These are phyloP conservation scores for Solea senegalensis DNA, from an alignment of 2,113 vertebrate genomes.

Conservation along the genomic window DNA sequence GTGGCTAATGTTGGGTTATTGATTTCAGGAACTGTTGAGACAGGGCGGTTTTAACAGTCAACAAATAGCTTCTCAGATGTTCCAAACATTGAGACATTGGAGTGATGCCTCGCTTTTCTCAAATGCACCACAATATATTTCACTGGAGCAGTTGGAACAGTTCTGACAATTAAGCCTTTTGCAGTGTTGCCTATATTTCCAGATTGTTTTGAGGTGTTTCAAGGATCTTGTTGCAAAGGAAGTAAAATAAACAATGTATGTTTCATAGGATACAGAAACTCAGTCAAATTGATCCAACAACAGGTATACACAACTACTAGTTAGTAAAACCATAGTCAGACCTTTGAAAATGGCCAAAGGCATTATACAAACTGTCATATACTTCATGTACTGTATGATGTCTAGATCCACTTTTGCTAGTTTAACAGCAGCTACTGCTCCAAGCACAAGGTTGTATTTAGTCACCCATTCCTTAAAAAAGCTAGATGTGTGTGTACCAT, in stretches of 20 bases:
- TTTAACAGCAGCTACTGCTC: not conserved
- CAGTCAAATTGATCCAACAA: constrained; percentile 7
- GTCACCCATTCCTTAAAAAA: not conserved
- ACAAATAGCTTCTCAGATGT: constrained; percentile 55
- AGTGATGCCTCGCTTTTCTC: constrained; percentile 34
- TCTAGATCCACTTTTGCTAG: not conserved
- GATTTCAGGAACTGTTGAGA: constrained; percentile 60
- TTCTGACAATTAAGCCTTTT: constrained; percentile 1
- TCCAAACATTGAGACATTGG: constrained; percentile 45
- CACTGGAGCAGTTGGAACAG: not conserved
- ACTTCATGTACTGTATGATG: not conserved
- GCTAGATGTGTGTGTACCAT: not conserved
- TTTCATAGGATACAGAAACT: constrained; percentile 23
- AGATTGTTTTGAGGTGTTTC: constrained; percentile 32
- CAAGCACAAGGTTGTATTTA: not conserved
- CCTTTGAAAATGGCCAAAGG: not conserved
- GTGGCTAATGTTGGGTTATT: constrained; percentile 57
- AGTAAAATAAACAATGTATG: constrained; percentile 14
- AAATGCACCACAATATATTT: constrained; percentile 7
- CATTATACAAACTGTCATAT: not conserved
- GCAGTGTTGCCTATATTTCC: not conserved
- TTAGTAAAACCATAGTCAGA: constrained; percentile 21
- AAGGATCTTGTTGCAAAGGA: constrained; percentile 16
- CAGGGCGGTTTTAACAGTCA: constrained; percentile 55
- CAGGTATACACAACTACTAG: constrained; percentile 13